Percentiles rank a stretch among this genome's conserved stretches.
Evolutionary conservation across 1,140 invertebrate genomes (phyloP).

Genomic region (Phymastichus coffea): DNA sequence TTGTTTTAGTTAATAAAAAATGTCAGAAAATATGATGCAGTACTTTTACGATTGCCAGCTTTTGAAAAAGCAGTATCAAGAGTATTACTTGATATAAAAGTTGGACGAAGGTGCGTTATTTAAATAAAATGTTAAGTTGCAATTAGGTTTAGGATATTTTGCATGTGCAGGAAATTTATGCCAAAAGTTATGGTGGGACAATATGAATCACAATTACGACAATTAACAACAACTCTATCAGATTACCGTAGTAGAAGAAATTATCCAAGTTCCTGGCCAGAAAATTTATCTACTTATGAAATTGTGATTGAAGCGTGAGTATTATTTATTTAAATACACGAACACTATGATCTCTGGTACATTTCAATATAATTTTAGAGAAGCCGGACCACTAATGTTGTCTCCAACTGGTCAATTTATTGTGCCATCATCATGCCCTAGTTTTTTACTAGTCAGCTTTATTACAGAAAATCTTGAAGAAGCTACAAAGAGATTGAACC

Average conservation of each 20-base stretch:
- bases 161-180: slow-evolving; percentile 79
- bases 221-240: slow-evolving; percentile 78
- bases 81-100: slow-evolving; percentile 77
- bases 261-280: slow-evolving; percentile 73
- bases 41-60: slow-evolving; percentile 72
- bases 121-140: slow-evolving; percentile 46
- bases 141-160: slow-evolving; percentile 52
- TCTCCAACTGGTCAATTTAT: slow-evolving; percentile 91
- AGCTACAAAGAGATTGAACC: slow-evolving; percentile 67
- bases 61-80: slow-evolving; percentile 82
- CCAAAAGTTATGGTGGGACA: slow-evolving; percentile 80
- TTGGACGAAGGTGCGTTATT: slow-evolving; percentile 71
- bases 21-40: slow-evolving; percentile 72
- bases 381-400: slow-evolving; percentile 89
- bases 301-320: slow-evolving; percentile 89
- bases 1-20: slow-evolving; percentile 76
- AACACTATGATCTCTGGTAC: neutral
- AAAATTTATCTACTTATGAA: slow-evolving; percentile 70
- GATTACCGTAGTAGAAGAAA: slow-evolving; percentile 71
- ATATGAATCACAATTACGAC: slow-evolving; percentile 79
- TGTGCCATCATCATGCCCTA: slow-evolving; percentile 85
- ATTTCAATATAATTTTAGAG: slow-evolving; percentile 57
- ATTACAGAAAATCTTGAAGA: slow-evolving; percentile 75
- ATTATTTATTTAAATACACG: slow-evolving; percentile 18
- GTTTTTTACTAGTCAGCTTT: slow-evolving; percentile 80